Percentiles rank a stretch among this genome's conserved stretches.
Evolutionary conservation across 1,140 invertebrate species (phyloP).

Genomic region (Drosophila carrolli): DNA sequence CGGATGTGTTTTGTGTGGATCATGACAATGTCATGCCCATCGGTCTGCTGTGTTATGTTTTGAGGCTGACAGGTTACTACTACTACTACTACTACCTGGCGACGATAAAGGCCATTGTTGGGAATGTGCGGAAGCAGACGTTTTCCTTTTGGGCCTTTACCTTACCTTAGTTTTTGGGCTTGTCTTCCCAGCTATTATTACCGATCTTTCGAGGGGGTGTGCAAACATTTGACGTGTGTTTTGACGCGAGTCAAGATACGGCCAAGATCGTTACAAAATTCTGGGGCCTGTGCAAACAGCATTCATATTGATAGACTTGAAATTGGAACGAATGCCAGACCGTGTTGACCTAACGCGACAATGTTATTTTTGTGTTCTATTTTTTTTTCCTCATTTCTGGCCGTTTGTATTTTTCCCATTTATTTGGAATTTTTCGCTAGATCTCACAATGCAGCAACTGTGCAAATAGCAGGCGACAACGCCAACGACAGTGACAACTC

Average conservation of each 20-base stretch:
- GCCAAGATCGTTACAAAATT: slow-evolving; percentile 68
- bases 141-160: slow-evolving; percentile 43
- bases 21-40: slow-evolving; percentile 72
- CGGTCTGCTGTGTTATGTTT: slow-evolving; percentile 20
- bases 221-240: slow-evolving; percentile 82
- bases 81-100: slow-evolving; percentile 22
- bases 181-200: slow-evolving; percentile 20
- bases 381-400: slow-evolving; percentile 50
- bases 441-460: slow-evolving; percentile 75
- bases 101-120: slow-evolving; percentile 56
- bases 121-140: slow-evolving; percentile 71
- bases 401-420: slow-evolving; percentile 63
- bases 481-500: slow-evolving; percentile 36
- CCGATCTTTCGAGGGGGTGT: slow-evolving; percentile 46
- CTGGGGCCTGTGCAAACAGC: slow-evolving; percentile 71
- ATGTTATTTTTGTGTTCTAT: slow-evolving; percentile 50
- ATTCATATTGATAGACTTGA: slow-evolving; percentile 60
- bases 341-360: slow-evolving; percentile 77
- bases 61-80: slow-evolving; percentile 59
- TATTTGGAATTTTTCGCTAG: slow-evolving; percentile 72
- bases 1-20: slow-evolving; percentile 79
- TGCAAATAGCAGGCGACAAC: slow-evolving; percentile 71
- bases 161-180: slow-evolving; percentile 37
- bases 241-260: slow-evolving; percentile 75
- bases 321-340: slow-evolving; percentile 80